phyloP scores from a whole-genome alignment of 2,797 vertebrate species.

The Merluccius polli region DNA sequence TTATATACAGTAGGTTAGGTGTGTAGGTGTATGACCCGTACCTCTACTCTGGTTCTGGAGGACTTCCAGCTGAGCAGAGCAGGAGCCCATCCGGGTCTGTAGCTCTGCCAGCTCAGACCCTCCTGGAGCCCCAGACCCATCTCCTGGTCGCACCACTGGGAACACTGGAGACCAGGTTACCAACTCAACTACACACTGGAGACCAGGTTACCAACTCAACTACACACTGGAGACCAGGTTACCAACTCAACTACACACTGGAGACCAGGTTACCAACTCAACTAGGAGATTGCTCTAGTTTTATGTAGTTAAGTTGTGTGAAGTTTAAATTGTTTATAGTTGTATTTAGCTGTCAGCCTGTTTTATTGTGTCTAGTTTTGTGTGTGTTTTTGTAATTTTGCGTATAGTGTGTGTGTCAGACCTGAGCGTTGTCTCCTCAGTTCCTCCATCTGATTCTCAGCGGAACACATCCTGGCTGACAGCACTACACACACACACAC shows the following conservation, averaged over 20 bases:
- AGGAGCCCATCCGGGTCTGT: background rate
- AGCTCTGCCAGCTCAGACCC: background rate
- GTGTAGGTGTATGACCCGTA: background rate
- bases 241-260: background rate
- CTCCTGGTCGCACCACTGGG: background rate
- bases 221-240: background rate
- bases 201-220: background rate
- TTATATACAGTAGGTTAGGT: background rate
- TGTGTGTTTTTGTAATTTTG: background rate
- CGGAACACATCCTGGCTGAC: slow-evolving; percentile 36
- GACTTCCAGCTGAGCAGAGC: background rate
- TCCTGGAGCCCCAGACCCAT: background rate
- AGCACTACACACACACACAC: slow-evolving; percentile 36
- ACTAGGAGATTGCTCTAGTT: background rate
- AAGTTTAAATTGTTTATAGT: no score
- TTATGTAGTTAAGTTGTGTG: no score
- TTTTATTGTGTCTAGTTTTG: background rate
- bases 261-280: background rate
- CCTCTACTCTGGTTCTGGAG: background rate
- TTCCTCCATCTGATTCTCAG: slow-evolving; percentile 43
- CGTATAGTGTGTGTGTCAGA: no score
- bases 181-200: background rate
- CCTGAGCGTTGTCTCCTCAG: slow-evolving; percentile 43
- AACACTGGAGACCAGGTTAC: background rate
- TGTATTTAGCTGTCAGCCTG: background rate